Base-by-base conservation (phyloP, 2,797 vertebrate genomes). In the Zalophus californianus region DNA sequence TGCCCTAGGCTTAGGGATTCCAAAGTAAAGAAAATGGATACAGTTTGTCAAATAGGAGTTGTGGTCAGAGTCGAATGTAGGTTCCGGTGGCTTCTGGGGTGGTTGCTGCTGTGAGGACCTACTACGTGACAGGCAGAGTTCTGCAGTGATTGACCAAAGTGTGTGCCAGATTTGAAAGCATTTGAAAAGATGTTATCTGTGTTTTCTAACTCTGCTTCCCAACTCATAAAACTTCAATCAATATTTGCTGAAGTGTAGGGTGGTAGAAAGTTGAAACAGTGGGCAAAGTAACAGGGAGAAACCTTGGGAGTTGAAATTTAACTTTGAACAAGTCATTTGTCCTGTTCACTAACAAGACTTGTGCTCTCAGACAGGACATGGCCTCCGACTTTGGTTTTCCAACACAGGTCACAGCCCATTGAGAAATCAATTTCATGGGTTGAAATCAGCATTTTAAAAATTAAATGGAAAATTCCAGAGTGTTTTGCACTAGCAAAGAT, bases 231-330 rank as follows among this genome's bases (percentile, higher is more conserved):
- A 70, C 82, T 44, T 94, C 92, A 79, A 41, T 86, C 92, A 96
- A 86, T 94, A 89, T 96, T 97, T 94, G 96, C 75, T 60, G 38
- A 96, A 94, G 80, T 84, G 23, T 21, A 89, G 88, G 18, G 35
- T 79, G 79, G 56, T 48, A 80, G 44, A 82, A 96, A 83, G 70
- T 90, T 48, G 35, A 89, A 91, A 91, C 6, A 29, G 21, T 88
- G 88, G 90, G 58, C 92, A 97, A 93, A 95, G 66, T 73, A 88
- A 85, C 91, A 89, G 66, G 52, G 72, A 96, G 84, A 97, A 96
- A 62, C 54, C 50, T 92, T 88, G 79, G 41, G 54, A 93, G 86
- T 68, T 97, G 91, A 97, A 95, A 72, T 97, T 93, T 97, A 96
- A 95, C 95, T 88, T 89, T 29, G 52, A 95, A 27, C 12, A 90